Evolutionary conservation across 2,113 vertebrate species (phyloP).

Genomic region (Hippocampus guttulatus): DNA sequence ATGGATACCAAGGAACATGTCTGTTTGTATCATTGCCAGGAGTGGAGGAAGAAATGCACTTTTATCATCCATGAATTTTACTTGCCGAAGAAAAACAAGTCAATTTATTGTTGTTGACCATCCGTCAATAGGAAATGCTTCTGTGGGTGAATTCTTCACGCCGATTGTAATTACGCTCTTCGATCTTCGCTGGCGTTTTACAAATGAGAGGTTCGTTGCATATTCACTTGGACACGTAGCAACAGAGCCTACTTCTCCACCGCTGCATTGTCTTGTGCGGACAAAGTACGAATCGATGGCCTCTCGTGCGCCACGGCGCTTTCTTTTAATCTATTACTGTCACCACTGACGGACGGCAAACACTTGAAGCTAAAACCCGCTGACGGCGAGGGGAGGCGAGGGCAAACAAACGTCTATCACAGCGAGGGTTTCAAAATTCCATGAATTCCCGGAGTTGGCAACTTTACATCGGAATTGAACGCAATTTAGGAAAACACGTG

Average conservation of each 20-base stretch:
- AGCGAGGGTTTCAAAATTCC: neutral
- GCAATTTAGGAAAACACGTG: neutral
- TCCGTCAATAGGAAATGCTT: neutral
- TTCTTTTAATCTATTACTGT: conserved; percentile 46
- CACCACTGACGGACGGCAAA: conserved; percentile 33
- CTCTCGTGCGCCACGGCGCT: conserved; percentile 22
- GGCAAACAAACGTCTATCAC: neutral
- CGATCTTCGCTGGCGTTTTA: conserved; percentile 1
- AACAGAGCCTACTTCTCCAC: neutral
- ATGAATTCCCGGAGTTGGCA: neutral
- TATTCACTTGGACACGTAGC: neutral
- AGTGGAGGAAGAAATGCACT: no score
- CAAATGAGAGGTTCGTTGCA: conserved; percentile 2
- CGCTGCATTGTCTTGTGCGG: conserved; percentile 11
- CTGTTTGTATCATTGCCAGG: no score
- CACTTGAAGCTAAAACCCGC: conserved; percentile 31
- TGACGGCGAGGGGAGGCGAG: conserved; percentile 6
- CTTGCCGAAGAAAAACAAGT: neutral
- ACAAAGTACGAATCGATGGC: conserved; percentile 32
- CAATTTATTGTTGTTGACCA: neutral
- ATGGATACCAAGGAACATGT: no score
- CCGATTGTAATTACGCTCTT: neutral
- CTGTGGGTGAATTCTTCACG: neutral
- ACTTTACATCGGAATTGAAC: neutral
- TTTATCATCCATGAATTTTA: no score